Conservation (phyloP, 1,140 invertebrate genomes). For the Archegozetes longisetosus region DNA sequence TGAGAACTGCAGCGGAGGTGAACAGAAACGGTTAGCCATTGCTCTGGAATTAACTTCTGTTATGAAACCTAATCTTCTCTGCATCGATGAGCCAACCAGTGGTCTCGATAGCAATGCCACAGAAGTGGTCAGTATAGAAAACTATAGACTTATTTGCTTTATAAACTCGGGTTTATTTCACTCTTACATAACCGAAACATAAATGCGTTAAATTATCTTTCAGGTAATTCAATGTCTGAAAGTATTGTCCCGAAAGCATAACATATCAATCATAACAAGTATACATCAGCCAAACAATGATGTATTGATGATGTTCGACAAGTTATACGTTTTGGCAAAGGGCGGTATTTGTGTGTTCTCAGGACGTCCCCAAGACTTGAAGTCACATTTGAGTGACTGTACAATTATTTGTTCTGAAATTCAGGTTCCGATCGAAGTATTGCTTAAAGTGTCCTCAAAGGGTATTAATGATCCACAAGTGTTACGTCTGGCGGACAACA, state of each 20-base stretch:
- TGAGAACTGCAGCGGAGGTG: conserved; percentile 74
- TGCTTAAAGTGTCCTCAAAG: not conserved
- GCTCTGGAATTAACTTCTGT: conserved; percentile 87
- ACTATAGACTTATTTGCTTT: too few species aligned
- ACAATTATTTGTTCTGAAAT: not conserved
- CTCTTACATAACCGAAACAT: too few species aligned
- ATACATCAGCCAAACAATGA: too few species aligned
- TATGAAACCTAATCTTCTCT: too few species aligned
- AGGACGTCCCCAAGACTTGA: not conserved
- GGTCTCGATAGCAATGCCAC: too few species aligned
- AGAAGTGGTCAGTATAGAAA: not conserved
- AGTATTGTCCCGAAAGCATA: not conserved
- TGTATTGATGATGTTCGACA: too few species aligned
- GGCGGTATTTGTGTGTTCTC: conserved; percentile 7
- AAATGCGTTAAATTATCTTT: too few species aligned
- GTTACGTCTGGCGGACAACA: not conserved
- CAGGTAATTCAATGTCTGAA: not conserved
- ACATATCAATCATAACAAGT: too few species aligned
- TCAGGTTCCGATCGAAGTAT: not conserved
- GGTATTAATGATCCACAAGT: not conserved
- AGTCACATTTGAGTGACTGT: not conserved
- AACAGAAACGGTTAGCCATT: conserved; percentile 77
- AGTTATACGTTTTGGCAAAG: conserved; percentile 10
- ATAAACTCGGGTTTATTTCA: too few species aligned
- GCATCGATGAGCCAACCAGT: too few species aligned